A percentile compares a stretch with the other conserved stretches of the same genome.
Conservation (phyloP, 2,113 vertebrate species). For the Cyprinodon brontotheroides region DNA sequence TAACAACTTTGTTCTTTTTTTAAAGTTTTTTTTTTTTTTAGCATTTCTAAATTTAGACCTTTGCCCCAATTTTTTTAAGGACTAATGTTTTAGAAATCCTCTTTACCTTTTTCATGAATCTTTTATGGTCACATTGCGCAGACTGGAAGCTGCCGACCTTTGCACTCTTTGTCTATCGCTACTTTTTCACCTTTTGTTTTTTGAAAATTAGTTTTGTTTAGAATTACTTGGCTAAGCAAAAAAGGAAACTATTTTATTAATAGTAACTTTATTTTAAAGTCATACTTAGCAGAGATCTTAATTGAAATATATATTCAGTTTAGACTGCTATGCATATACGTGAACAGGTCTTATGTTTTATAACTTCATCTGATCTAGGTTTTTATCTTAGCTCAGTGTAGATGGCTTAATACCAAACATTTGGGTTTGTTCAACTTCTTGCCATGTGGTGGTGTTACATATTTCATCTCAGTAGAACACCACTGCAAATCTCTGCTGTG, state of each 20-base stretch:
- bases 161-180: too few species aligned
- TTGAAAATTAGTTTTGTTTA: too few species aligned
- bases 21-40: neutral
- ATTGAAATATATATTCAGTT: too few species aligned
- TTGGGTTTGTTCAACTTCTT: conserved; percentile 44
- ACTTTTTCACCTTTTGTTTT: neutral
- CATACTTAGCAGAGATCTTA: too few species aligned
- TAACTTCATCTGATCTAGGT: conserved; percentile 44
- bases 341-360: conserved; percentile 25
- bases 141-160: neutral
- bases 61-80: neutral
- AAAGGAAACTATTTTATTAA: neutral
- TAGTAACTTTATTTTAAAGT: neutral
- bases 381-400: conserved; percentile 35
- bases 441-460: conserved; percentile 61
- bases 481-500: conserved; percentile 60
- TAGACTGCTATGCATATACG: neutral
- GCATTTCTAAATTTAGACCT: neutral
- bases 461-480: conserved; percentile 62
- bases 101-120: too few species aligned
- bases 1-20: too few species aligned
- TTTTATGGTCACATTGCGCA: neutral
- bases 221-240: too few species aligned
- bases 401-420: conserved; percentile 41
- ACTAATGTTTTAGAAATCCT: neutral